phyloP scores from a whole-genome alignment of 2,797 vertebrate genomes.

The Mus minutoides region DNA sequence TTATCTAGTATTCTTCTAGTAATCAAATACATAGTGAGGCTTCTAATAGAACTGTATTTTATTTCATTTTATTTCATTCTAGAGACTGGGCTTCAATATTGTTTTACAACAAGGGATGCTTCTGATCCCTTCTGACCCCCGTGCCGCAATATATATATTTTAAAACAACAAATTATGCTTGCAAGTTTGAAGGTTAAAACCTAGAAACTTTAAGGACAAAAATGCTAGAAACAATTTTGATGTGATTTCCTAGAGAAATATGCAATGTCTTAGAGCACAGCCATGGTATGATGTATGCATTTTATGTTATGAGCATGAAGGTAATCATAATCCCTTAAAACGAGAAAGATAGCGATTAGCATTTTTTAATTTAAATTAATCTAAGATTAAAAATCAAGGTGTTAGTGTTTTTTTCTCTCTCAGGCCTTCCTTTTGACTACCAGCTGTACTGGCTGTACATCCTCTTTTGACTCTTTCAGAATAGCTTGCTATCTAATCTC shows the following conservation, averaged over 20 bases:
- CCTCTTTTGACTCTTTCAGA: slow-evolving; percentile 28
- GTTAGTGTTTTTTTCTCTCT: slow-evolving; percentile 48
- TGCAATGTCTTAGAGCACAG: not conserved
- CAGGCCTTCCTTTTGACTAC: not conserved
- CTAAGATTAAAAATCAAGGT: not conserved
- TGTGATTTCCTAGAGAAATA: slow-evolving; percentile 27
- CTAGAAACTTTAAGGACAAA: slow-evolving; percentile 12
- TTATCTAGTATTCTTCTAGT: slow-evolving; percentile 13
- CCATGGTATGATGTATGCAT: slow-evolving; percentile 16
- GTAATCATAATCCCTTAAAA: not conserved
- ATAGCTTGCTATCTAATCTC: not conserved
- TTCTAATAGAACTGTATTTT: not conserved
- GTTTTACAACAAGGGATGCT: not conserved
- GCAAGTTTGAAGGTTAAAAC: not conserved
- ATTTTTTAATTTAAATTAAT: slow-evolving; percentile 57
- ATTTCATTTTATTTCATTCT: not conserved
- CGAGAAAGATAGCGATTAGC: slow-evolving; percentile 10
- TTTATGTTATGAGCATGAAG: not conserved
- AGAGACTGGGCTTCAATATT: not conserved
- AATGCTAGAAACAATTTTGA: not conserved
- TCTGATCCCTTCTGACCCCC: not conserved
- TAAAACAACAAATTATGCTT: slow-evolving; percentile 8
- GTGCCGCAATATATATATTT: not conserved
- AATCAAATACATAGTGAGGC: not conserved
- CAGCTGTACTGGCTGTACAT: not conserved